phyloP scores from a whole-genome alignment of 2,113 vertebrate species.

The Pterocles burchelli region DNA sequence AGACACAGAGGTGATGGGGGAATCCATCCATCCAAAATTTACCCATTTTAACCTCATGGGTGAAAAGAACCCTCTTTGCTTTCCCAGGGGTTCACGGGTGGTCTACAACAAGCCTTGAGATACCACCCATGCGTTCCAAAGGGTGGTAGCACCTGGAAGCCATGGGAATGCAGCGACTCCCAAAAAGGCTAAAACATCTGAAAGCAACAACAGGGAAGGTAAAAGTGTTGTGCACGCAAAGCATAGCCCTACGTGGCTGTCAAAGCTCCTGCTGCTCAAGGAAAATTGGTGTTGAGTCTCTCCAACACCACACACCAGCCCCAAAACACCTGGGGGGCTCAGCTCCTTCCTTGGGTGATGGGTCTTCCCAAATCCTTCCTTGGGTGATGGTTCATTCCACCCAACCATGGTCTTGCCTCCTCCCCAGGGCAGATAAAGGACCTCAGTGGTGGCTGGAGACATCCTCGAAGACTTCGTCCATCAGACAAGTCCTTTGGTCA shows the following conservation, averaged over 20 bases:
- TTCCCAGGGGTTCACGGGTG: not conserved
- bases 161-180: not conserved
- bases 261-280: not conserved
- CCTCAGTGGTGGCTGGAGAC: not conserved
- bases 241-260: fast-evolving
- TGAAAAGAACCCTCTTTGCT: not conserved
- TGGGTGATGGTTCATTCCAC: not conserved
- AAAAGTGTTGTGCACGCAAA: not conserved
- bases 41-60: not conserved
- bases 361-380: no score
- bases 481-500: no score
- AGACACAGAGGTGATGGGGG: not conserved
- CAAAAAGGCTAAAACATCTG: fast-evolving
- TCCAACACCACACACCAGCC: not conserved
- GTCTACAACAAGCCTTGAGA: fast-evolving
- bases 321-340: no score
- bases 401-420: not conserved
- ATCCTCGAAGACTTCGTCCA: no score
- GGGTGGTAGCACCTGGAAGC: no score
- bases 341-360: not conserved
- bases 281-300: not conserved
- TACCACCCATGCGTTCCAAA: not conserved
- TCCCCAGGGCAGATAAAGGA: fast-evolving
- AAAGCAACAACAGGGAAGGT: not conserved
- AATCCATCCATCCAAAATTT: not conserved